A percentile compares a stretch with the other conserved stretches of the same genome.
phyloP scores from a whole-genome alignment of 2,113 vertebrate species.

The Loxodonta africana region DNA sequence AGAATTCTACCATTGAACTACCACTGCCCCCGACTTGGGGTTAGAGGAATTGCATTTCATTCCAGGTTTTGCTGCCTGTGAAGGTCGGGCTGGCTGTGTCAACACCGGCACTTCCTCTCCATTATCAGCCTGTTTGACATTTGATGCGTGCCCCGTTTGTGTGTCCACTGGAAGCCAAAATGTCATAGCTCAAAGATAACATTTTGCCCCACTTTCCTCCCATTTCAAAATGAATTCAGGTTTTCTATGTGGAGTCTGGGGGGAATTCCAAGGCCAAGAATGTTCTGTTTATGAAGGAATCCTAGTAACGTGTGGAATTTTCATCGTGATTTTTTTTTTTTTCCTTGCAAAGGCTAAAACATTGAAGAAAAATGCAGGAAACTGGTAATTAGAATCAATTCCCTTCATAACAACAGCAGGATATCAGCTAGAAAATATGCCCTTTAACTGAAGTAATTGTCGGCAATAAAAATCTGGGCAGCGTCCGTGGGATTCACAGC shows the following conservation, averaged over 20 bases:
- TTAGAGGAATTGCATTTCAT: conserved; percentile 86
- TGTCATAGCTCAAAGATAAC: conserved; percentile 87
- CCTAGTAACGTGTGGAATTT: conserved; percentile 82
- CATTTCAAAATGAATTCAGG: conserved; percentile 64
- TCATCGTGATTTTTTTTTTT: conserved; percentile 20
- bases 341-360: conserved; percentile 49
- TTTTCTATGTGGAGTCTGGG: conserved; percentile 78
- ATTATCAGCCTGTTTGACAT: conserved; percentile 89
- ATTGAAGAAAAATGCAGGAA: conserved; percentile 82
- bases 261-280: conserved; percentile 80
- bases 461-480: conserved; percentile 45
- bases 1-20: neutral
- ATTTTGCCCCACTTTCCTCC: conserved; percentile 82
- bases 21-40: conserved; percentile 82
- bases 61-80: conserved; percentile 83
- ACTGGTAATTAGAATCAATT: conserved; percentile 77
- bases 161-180: conserved; percentile 87
- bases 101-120: conserved; percentile 93
- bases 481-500: neutral
- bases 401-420: conserved; percentile 69
- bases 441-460: conserved; percentile 65
- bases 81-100: conserved; percentile 90
- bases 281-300: conserved; percentile 78
- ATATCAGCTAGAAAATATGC: conserved; percentile 75
- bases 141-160: conserved; percentile 90